Base-by-base conservation (phyloP, 2,113 vertebrate genomes). In the Corythaixoides concolor region DNA sequence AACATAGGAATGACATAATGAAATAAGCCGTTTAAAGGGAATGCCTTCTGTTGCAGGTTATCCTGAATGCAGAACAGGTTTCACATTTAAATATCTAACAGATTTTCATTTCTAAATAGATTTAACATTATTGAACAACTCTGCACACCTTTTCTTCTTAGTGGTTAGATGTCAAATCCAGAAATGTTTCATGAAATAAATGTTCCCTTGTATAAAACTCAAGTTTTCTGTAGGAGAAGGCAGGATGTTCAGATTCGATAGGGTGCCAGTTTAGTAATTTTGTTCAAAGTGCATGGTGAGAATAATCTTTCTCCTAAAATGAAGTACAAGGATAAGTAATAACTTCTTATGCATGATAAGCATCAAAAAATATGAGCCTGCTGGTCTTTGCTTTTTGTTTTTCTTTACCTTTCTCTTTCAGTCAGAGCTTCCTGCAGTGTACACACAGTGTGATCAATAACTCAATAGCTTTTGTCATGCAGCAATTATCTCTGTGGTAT, bases 391-490 rank as follows among this genome's bases (percentile, higher is more conserved):
- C 96, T 98, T 98, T 98, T 98, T 97, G 94, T 98, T 98, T 98
- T 97, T 98, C 98, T 98, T 98, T 98, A 96, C 97, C 97, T 98
- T 98, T 98, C 53, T 98, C 97, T 98, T 98, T 98, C 98, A 98
- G 94, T 97, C 97, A 98, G 96, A 98, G 96, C 98, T 98, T 98
- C 98, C 98, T 95, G 98, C 98, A 95, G 98, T 93, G 98, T 97
- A 96, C 98, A 95, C 98, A 97, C 97, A 43, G 97, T 98, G 97
- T 98, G 98, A 99, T 99, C 99, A 98, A 99, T 99, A 99, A 98
- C 98, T 98, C 99, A 98, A 99, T 99, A 99, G 98, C 98, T 98
- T 99, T 98, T 98, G 98, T 98, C 98, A 98, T 98, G 97, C 97
- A 96, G 98, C 97, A 98, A 98, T 99, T 98, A 98, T 98, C 98